These are phyloP conservation scores for Noctua pronuba DNA, from an alignment of 2,888 invertebrate genomes.

Conservation along the genomic window DNA sequence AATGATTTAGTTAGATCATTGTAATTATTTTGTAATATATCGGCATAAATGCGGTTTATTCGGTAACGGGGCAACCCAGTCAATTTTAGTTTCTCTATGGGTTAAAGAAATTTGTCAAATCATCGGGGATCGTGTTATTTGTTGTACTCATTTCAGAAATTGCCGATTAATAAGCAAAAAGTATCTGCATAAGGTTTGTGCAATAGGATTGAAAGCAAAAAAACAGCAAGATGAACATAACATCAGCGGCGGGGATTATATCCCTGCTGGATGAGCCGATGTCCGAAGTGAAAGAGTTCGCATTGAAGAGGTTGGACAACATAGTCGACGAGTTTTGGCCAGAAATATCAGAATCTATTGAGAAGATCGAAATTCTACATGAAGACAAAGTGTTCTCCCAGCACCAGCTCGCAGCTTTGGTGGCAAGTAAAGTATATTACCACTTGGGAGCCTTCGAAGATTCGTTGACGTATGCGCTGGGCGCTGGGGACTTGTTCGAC, in stretches of 20 bases:
- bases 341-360: conserved; percentile 99
- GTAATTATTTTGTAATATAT: not conserved
- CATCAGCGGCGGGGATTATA: conserved; percentile 96
- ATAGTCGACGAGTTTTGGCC: conserved; percentile 99
- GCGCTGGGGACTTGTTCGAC: conserved; percentile 98
- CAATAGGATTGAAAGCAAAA: conserved; percentile 57
- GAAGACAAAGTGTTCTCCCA: conserved; percentile 97
- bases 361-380: conserved; percentile 98
- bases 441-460: conserved; percentile 99
- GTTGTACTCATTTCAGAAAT: conserved; percentile 69
- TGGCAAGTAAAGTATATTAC: conserved; percentile 99
- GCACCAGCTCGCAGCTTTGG: conserved; percentile 98
- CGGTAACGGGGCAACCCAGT: conserved; percentile 31
- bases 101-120: conserved; percentile 85
- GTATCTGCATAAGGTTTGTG: conserved; percentile 42
- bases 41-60: not conserved
- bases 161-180: conserved; percentile 56
- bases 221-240: conserved; percentile 85
- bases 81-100: conserved; percentile 69
- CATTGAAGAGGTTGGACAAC: conserved; percentile 96
- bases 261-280: conserved; percentile 98
- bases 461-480: conserved; percentile 98
- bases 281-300: conserved; percentile 98
- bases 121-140: conserved; percentile 74
- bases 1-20: not conserved